These are phyloP conservation scores for Tenebrio molitor DNA, from an alignment of 1,140 invertebrate genomes.

Conservation along the genomic window DNA sequence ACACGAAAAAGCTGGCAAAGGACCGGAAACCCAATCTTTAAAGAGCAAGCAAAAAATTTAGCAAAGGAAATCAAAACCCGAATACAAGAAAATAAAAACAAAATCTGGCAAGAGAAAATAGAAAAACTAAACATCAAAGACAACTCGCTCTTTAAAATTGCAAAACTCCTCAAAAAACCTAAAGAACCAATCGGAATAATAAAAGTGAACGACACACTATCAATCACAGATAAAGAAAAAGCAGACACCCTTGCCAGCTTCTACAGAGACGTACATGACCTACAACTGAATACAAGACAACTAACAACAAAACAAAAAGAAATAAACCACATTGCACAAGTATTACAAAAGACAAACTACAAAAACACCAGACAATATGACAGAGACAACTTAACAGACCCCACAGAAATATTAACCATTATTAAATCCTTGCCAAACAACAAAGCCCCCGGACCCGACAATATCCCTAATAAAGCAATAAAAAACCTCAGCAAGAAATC, in stretches of 20 bases:
- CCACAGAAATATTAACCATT: slow-evolving; percentile 59
- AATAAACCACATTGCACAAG: neutral
- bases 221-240: neutral
- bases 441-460: slow-evolving; percentile 54
- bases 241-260: neutral
- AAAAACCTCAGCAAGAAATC: slow-evolving; percentile 48
- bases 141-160: neutral
- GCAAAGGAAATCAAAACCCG: too few relatives aligned
- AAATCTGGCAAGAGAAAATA: too few relatives aligned
- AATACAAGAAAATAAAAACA: too few relatives aligned
- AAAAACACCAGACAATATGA: slow-evolving; percentile 59
- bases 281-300: neutral
- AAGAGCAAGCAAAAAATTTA: too few relatives aligned
- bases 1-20: neutral
- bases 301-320: neutral
- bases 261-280: neutral
- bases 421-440: too few relatives aligned
- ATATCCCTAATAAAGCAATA: too few relatives aligned
- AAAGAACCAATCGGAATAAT: too few relatives aligned
- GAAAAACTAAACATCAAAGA: neutral
- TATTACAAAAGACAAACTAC: neutral
- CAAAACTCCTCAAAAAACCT: neutral
- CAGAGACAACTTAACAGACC: slow-evolving; percentile 51
- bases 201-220: neutral
- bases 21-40: neutral